These are phyloP conservation scores for Candidula unifasciata DNA, from an alignment of 2,888 invertebrate genomes.

Conservation along the genomic window DNA sequence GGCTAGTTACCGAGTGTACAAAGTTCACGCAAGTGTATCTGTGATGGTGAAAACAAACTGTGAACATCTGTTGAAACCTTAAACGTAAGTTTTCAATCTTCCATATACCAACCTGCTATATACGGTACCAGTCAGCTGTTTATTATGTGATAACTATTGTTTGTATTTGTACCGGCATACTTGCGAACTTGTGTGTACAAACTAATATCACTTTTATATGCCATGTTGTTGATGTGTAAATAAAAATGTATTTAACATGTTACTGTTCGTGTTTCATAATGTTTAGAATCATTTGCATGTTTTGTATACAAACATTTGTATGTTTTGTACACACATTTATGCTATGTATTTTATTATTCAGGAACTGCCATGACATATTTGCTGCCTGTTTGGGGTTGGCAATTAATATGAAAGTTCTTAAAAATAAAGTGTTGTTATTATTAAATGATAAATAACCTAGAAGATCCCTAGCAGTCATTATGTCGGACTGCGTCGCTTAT, in stretches of 20 bases:
- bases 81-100: slow-evolving; percentile 21
- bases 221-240: not conserved
- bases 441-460: not conserved
- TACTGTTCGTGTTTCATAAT: not conserved
- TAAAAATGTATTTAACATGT: not conserved
- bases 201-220: not conserved
- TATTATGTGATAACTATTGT: slow-evolving; percentile 7
- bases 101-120: slow-evolving; percentile 24
- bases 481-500: not conserved
- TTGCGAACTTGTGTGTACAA: not conserved
- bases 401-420: not conserved
- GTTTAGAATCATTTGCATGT: slow-evolving; percentile 1
- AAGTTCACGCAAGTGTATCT: not conserved
- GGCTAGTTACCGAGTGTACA: not conserved
- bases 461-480: not conserved
- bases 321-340: too few species aligned
- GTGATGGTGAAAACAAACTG: not conserved
- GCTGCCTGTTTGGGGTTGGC: not conserved
- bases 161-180: not conserved
- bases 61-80: slow-evolving; percentile 5
- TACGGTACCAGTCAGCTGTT: slow-evolving; percentile 5
- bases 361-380: not conserved
- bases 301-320: slow-evolving; percentile 17
- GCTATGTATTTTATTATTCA: not conserved
- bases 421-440: not conserved